phyloP scores from a whole-genome alignment of 2,797 vertebrate genomes.

The Malurus splendens region DNA sequence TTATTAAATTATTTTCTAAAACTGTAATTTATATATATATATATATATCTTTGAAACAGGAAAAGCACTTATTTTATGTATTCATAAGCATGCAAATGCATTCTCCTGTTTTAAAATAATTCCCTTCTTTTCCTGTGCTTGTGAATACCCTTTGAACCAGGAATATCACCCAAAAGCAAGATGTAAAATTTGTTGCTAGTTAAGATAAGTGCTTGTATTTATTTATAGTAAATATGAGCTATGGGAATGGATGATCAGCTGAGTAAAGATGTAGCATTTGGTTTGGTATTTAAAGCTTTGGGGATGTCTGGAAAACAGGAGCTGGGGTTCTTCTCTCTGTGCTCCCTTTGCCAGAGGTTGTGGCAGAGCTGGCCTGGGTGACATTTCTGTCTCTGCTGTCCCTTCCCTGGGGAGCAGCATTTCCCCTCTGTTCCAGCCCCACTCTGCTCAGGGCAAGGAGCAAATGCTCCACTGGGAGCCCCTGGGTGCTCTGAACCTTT shows the following conservation, averaged over 20 bases:
- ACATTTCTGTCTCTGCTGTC: background rate
- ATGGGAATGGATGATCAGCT: background rate
- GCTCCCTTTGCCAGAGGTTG: background rate
- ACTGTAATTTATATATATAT: background rate
- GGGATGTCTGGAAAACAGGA: background rate
- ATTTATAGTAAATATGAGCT: background rate
- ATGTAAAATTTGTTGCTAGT: background rate
- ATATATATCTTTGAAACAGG: background rate
- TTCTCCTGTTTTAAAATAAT: background rate
- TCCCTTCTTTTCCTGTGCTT: background rate
- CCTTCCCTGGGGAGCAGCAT: background rate
- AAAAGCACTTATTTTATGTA: background rate
- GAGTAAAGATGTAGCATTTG: background rate
- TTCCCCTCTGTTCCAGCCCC: background rate
- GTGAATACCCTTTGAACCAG: background rate
- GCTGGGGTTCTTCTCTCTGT: background rate
- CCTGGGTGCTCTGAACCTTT: background rate
- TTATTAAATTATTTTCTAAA: background rate
- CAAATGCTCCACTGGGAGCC: background rate
- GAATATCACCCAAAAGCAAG: background rate
- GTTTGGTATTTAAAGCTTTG: background rate
- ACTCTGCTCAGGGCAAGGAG: rapidly evolving
- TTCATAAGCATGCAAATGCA: background rate
- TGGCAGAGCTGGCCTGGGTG: background rate
- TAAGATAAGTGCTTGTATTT: background rate